phyloP scores from a whole-genome alignment of 1,140 invertebrate species.

The Ganaspis sp. region DNA sequence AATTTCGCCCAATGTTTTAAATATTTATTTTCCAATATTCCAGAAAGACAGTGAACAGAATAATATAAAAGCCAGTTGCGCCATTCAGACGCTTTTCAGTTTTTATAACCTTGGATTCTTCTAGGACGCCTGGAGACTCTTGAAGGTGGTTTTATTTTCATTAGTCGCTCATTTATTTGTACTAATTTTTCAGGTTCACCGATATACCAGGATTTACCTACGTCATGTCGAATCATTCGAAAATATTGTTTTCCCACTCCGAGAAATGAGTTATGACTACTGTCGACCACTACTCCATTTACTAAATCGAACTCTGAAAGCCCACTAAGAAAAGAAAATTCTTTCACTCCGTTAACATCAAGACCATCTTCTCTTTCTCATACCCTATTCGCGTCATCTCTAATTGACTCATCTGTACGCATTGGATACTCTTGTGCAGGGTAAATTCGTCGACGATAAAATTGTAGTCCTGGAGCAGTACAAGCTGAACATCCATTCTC shows the following conservation, averaged over 20 bases:
- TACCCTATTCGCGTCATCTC: too few species aligned
- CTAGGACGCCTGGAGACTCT: neutral
- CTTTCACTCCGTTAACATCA: neutral
- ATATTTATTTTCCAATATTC: neutral
- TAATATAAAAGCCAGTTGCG: neutral
- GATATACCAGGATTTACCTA: neutral
- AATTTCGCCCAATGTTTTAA: neutral
- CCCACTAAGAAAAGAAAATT: neutral
- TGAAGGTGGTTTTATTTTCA: neutral
- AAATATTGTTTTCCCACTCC: neutral
- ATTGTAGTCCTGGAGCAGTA: neutral
- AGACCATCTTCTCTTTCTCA: too few species aligned
- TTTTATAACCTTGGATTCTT: neutral
- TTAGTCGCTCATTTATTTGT: neutral
- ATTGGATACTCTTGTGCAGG: neutral
- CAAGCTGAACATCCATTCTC: conserved; percentile 36
- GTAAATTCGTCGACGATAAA: conserved; percentile 3
- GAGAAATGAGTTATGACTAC: neutral
- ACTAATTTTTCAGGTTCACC: neutral
- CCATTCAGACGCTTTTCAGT: neutral
- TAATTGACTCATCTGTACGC: conserved; percentile 17
- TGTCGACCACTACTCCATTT: neutral
- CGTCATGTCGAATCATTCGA: neutral
- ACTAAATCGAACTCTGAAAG: neutral
- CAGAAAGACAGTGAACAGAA: neutral